Percentiles rank a stretch among this genome's conserved stretches.
Evolutionary conservation across 2,888 invertebrate species (phyloP).

Genomic region (Flexamia atlantica): DNA sequence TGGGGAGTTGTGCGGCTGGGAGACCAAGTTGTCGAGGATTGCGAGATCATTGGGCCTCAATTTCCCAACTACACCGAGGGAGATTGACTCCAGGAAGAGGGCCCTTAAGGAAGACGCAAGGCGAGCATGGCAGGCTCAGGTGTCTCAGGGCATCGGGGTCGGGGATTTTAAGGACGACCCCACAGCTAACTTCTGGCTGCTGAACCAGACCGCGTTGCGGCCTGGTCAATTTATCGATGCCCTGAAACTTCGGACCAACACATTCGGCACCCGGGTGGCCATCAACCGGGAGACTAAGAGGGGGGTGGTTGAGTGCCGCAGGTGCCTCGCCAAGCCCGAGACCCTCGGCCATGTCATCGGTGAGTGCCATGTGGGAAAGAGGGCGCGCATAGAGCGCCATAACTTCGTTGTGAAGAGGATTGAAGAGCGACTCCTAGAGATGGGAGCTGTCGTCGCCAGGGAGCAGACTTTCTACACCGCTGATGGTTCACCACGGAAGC

Average conservation of each 20-base stretch:
- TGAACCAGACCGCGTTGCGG: background rate
- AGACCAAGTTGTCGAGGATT: background rate
- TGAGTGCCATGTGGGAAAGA: constrained; percentile 30
- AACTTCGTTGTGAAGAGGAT: constrained; percentile 36
- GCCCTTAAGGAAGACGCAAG: background rate
- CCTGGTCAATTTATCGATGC: constrained; percentile 51
- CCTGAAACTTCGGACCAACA: constrained; percentile 29
- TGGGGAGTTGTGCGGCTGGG: background rate
- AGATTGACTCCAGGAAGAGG: background rate
- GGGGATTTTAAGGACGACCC: background rate
- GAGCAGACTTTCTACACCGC: background rate
- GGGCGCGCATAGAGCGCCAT: constrained; percentile 46
- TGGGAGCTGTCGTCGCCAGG: background rate
- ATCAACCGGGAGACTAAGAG: background rate
- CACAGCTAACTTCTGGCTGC: constrained; percentile 19
- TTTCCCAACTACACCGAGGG: background rate
- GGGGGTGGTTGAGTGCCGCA: background rate
- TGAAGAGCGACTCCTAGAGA: background rate
- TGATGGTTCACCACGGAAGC: background rate
- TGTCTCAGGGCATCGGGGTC: background rate
- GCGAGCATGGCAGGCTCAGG: background rate
- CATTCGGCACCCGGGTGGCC: constrained; percentile 13
- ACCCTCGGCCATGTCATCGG: constrained; percentile 21
- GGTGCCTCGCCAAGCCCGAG: background rate
- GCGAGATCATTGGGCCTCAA: background rate